Evolutionary conservation across 2,113 vertebrate species (phyloP).

Genomic region (Falcunculus frontatus): DNA sequence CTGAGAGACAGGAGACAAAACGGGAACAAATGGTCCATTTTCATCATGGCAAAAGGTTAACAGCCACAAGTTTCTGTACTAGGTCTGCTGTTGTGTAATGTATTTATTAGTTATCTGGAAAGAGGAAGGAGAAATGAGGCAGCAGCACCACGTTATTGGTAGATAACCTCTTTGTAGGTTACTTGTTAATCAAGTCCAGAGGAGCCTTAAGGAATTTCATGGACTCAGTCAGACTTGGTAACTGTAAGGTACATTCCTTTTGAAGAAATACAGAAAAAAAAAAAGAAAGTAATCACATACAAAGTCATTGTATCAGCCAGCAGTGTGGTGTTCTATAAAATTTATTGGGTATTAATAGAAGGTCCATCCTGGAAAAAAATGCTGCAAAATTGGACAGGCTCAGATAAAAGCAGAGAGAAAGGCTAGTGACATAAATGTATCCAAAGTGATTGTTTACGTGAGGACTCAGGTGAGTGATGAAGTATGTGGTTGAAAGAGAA

Average conservation of each 20-base stretch:
- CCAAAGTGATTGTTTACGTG: neutral
- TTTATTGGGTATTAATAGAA: neutral
- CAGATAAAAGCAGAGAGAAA: neutral
- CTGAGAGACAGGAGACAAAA: slow-evolving; percentile 38
- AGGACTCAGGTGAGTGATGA: neutral
- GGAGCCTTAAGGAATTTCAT: slow-evolving; percentile 1
- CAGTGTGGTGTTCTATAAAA: neutral
- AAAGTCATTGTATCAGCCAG: neutral
- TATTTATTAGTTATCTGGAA: slow-evolving; percentile 29
- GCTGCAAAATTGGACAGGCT: neutral
- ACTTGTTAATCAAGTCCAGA: slow-evolving; percentile 27
- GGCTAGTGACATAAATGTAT: neutral
- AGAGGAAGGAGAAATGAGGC: slow-evolving; percentile 18
- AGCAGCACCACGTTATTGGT: neutral
- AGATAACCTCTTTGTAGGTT: neutral
- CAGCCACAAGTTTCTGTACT: slow-evolving; percentile 15
- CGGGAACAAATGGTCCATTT: slow-evolving; percentile 25
- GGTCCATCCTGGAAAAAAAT: neutral
- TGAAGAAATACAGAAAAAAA: neutral
- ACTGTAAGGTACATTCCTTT: neutral
- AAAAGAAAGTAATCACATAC: neutral
- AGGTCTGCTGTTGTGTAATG: neutral
- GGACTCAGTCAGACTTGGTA: neutral
- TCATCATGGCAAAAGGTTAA: slow-evolving; percentile 47
- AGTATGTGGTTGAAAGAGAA: neutral